A percentile compares a stretch with the other conserved stretches of the same genome.
Conservation (phyloP, 1,140 invertebrate species). For the Aradophagus sp. region DNA sequence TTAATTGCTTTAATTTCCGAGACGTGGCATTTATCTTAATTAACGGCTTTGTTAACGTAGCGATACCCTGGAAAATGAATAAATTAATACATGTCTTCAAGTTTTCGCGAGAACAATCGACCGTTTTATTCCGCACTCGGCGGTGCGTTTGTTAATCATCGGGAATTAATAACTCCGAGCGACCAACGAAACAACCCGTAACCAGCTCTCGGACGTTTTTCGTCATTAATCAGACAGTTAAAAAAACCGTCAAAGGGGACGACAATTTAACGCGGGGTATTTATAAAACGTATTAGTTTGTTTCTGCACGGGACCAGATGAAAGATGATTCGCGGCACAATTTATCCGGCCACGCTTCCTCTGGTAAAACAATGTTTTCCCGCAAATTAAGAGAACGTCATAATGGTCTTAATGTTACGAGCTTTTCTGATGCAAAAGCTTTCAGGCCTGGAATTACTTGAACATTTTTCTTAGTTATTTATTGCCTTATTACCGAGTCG, state of each 20-base stretch:
- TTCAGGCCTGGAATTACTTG: constrained; percentile 69
- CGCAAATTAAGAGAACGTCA: constrained; percentile 73
- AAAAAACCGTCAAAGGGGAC: too few species aligned
- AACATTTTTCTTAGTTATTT: constrained; percentile 70
- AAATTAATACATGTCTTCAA: constrained; percentile 42
- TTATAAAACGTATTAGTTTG: constrained; percentile 37
- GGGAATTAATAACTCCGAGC: constrained; percentile 9
- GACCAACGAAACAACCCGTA: not conserved
- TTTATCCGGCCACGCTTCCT: constrained; percentile 40
- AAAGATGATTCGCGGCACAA: constrained; percentile 45
- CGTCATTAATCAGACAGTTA: constrained; percentile 27
- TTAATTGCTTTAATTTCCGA: constrained; percentile 74
- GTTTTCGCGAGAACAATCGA: constrained; percentile 31
- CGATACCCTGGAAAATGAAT: constrained; percentile 48
- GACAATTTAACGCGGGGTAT: constrained; percentile 32
- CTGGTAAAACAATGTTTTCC: constrained; percentile 64
- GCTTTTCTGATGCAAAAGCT: constrained; percentile 51
- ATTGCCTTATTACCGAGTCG: constrained; percentile 63
- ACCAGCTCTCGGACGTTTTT: too few species aligned
- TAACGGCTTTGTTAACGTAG: constrained; percentile 63
- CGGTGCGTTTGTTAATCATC: constrained; percentile 26
- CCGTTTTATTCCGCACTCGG: constrained; percentile 27
- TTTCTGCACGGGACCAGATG: constrained; percentile 37
- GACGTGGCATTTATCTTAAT: constrained; percentile 73
- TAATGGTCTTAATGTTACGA: constrained; percentile 71